Conservation (phyloP, 2,113 vertebrate species). For the Nesogale talazaci region DNA sequence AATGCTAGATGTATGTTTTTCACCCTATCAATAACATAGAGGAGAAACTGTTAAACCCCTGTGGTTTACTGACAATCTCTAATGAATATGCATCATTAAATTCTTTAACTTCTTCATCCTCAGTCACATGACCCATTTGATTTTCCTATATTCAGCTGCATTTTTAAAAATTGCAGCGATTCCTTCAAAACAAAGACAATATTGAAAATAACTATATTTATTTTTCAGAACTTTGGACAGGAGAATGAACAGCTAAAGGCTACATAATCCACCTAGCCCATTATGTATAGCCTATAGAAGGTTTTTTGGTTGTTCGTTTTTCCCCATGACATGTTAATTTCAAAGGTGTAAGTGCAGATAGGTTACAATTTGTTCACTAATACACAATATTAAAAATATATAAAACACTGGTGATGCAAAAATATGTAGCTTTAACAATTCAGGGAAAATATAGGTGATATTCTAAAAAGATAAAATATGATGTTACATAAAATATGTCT, state of each 20-base stretch:
- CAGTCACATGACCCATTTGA: background rate
- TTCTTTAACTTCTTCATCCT: background rate
- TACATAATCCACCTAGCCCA: accelerated
- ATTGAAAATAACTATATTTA: too few relatives aligned
- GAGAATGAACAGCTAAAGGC: background rate
- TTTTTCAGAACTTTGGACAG: background rate
- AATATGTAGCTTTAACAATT: background rate
- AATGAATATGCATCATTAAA: too few relatives aligned
- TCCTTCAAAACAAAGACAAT: background rate
- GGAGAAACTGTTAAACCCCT: background rate
- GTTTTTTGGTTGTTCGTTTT: background rate
- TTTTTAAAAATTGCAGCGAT: background rate
- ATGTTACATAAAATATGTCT: background rate
- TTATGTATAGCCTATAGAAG: background rate
- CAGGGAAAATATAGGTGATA: background rate
- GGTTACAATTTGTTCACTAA: too few relatives aligned
- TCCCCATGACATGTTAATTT: background rate
- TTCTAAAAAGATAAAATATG: background rate
- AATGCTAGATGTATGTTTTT: background rate
- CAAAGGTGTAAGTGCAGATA: background rate
- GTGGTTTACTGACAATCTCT: background rate
- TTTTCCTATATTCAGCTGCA: background rate
- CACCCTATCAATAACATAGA: background rate
- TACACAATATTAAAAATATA: background rate
- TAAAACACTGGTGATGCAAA: too few relatives aligned